A percentile compares a stretch with the other conserved stretches of the same genome.
Conservation (phyloP, 2,113 vertebrate species). For the Centropristis striata region DNA sequence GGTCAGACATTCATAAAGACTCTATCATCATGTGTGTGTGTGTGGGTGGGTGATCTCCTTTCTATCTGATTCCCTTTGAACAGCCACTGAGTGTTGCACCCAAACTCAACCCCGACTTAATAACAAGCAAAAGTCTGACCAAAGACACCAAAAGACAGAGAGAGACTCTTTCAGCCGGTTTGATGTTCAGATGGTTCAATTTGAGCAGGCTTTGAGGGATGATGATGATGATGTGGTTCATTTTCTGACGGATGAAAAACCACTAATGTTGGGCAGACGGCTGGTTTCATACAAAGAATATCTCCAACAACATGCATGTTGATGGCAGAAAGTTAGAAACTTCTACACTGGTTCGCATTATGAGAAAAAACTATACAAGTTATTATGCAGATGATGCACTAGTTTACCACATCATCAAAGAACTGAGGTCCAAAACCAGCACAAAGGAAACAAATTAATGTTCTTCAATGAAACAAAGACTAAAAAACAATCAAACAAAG, state of each 20-base stretch:
- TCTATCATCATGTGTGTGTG: conserved; percentile 51
- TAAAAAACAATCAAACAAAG: too few relatives aligned
- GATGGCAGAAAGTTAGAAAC: conserved; percentile 5
- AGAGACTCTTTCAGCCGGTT: too few relatives aligned
- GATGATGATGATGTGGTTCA: not conserved
- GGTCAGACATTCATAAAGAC: conserved; percentile 76
- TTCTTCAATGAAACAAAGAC: too few relatives aligned
- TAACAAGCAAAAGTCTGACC: conserved; percentile 21
- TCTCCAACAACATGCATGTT: not conserved
- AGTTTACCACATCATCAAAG: too few relatives aligned
- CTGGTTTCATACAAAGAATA: not conserved
- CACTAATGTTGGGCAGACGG: not conserved
- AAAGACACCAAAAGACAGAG: conserved; percentile 44
- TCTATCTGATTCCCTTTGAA: conserved; percentile 61
- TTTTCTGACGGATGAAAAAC: conserved; percentile 4
- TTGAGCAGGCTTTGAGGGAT: conserved; percentile 31
- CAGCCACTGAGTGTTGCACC: conserved; percentile 22
- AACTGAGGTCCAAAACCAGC: too few relatives aligned
- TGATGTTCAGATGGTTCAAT: conserved; percentile 11
- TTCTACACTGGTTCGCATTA: too few relatives aligned
- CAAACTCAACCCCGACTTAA: conserved; percentile 40
- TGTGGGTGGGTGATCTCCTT: conserved; percentile 63
- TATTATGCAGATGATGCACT: too few relatives aligned
- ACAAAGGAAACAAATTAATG: too few relatives aligned
- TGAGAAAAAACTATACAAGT: too few relatives aligned